phyloP scores from a whole-genome alignment of 1,140 invertebrate genomes.

The Nasonia giraulti region DNA sequence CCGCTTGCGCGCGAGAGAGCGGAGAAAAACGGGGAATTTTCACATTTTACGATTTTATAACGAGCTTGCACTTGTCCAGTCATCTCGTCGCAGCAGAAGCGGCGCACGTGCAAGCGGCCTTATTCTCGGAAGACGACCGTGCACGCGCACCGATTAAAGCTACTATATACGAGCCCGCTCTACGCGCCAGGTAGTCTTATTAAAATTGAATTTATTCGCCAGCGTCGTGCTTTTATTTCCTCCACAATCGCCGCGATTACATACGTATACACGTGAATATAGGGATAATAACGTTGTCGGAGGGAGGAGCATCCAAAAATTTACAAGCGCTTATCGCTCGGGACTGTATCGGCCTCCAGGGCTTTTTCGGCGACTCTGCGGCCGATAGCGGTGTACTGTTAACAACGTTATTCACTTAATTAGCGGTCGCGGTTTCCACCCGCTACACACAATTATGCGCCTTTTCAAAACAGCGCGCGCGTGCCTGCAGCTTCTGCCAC shows the following conservation, averaged over 20 bases:
- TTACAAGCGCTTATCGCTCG: constrained; percentile 2
- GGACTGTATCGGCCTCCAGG: not conserved
- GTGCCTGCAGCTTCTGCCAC: too few species aligned
- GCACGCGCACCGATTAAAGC: not conserved
- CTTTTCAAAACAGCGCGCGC: not conserved
- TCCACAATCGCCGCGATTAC: not conserved
- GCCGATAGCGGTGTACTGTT: not conserved
- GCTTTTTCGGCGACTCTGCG: not conserved
- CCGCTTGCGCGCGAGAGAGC: not conserved
- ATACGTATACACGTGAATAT: not conserved
- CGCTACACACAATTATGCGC: not conserved
- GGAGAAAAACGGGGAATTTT: not conserved
- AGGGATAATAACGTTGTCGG: not conserved
- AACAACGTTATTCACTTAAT: constrained; percentile 17
- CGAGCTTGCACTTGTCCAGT: not conserved
- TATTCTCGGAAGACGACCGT: constrained; percentile 1
- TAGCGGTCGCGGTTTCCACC: not conserved
- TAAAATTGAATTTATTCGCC: not conserved
- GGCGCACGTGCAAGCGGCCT: not conserved
- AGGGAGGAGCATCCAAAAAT: not conserved
- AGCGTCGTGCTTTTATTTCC: not conserved
- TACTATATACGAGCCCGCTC: not conserved
- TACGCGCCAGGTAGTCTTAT: not conserved
- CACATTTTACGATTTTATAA: constrained; percentile 42
- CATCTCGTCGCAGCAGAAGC: too few species aligned